Percentiles rank a stretch among this genome's conserved stretches.
These are phyloP conservation scores for Bubalus kerabau DNA, from an alignment of 2,113 vertebrate genomes.

Conservation along the genomic window DNA sequence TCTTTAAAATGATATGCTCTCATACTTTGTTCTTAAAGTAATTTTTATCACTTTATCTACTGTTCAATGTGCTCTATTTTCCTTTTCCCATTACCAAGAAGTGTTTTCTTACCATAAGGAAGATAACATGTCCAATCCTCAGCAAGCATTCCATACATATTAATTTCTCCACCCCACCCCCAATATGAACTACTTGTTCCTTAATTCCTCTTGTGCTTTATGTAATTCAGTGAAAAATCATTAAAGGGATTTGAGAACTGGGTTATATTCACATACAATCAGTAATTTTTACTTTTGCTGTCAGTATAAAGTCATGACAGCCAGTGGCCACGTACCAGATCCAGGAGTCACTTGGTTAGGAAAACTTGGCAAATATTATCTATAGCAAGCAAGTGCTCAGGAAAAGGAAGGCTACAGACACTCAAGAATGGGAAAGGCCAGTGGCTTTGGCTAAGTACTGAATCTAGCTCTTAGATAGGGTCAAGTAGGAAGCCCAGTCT, in stretches of 20 bases:
- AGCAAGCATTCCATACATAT: not conserved
- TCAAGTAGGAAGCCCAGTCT: not conserved
- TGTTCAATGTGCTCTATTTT: not conserved
- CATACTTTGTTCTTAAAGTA: not conserved
- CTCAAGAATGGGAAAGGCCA: not conserved
- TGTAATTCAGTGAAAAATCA: slow-evolving; percentile 4
- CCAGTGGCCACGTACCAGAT: not conserved
- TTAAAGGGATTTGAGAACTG: not conserved
- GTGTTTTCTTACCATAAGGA: not conserved
- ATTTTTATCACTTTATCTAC: not conserved
- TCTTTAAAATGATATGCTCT: not conserved
- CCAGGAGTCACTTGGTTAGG: not conserved
- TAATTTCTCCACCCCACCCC: not conserved
- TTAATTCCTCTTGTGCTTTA: not conserved
- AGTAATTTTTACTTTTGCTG: not conserved
- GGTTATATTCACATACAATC: not conserved
- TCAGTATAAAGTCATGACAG: not conserved
- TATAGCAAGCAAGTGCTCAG: not conserved
- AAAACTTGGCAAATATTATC: not conserved
- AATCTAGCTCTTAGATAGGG: not conserved
- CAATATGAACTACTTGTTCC: not conserved
- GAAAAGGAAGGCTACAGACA: not conserved
- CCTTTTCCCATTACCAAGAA: not conserved
- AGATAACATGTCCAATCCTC: not conserved
- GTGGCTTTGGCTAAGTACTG: not conserved